Base-by-base conservation (phyloP, 2,797 vertebrate genomes). In the Fringilla coelebs region DNA sequence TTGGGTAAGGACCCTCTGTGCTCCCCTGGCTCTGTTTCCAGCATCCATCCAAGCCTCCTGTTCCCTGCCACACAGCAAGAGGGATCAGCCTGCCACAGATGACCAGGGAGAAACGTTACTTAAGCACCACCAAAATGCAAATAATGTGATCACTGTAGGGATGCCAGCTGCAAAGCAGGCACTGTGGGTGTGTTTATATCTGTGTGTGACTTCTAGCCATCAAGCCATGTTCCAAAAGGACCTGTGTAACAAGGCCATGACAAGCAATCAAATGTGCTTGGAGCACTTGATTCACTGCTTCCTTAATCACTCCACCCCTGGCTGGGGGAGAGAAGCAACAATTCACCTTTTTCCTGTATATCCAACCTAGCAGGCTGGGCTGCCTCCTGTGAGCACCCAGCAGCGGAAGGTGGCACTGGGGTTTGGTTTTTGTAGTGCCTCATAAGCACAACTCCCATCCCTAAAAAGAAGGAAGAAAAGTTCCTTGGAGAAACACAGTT, bases 21-120 rank as follows among this genome's bases (percentile, higher is more conserved):
- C 25, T 78, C 13, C 36, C 17, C 31, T 25, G 21, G 25, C 20
- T 78, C 60, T 12, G 10, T 22, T 41, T 74, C 51, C 0, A 3
- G 58, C 10, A 6, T 38, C 26, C 18, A 51, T 11, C 32, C 65
- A 61, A 26, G 16, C 18, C 11, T 76, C 18, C 29, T 4, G 0
- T 4, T 62, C 57, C 41, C 58, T 21, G 22, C 24, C 46, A 28
- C 48, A 51, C 13, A 3, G 48, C 0, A 0, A 3, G 15, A 79
- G 25, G 38, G 26, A 54, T 41, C 61, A 62, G 52, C 32, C 17
- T 34, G 1, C 32, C 2, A 1, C 8, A 41, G 38, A 2, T 22
- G 34, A 48, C 19, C 52, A 32, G 0, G 1, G 40, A 71, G 45
- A 82, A 92, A 67, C 18, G 32, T 29, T 8, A 62, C 34, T 40